Conservation (phyloP, 1,140 invertebrate genomes). For the Pteromalus puparum region DNA sequence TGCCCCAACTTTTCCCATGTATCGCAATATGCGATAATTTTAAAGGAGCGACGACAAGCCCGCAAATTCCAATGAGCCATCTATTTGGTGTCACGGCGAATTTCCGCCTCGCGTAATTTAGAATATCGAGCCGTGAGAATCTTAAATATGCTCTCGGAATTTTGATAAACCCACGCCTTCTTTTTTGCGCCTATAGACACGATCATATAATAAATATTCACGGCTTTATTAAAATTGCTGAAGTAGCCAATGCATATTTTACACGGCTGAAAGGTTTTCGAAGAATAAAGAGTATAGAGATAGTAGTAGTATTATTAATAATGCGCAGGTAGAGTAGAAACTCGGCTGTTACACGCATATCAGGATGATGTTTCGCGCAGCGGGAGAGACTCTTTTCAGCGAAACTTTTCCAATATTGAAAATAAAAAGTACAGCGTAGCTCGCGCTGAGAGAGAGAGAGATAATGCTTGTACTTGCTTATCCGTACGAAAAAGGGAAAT, state of each 20-base stretch:
- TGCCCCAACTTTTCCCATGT: too few relatives aligned
- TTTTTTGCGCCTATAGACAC: too few relatives aligned
- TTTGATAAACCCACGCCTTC: neutral
- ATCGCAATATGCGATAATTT: neutral
- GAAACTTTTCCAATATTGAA: neutral
- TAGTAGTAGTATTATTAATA: neutral
- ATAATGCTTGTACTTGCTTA: too few relatives aligned
- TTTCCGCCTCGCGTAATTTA: neutral
- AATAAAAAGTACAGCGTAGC: neutral
- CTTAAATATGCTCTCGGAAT: conserved; percentile 20
- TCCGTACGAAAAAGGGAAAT: too few relatives aligned
- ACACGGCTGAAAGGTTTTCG: neutral
- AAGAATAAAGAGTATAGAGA: neutral
- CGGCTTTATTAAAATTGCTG: neutral
- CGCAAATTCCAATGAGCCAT: neutral
- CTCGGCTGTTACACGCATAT: too few relatives aligned
- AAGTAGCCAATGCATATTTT: neutral
- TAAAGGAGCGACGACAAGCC: neutral
- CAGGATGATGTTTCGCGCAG: neutral
- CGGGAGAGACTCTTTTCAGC: neutral
- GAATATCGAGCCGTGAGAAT: neutral
- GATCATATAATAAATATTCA: too few relatives aligned
- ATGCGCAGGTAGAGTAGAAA: neutral
- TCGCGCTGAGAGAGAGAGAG: neutral
- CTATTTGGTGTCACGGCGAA: neutral